A percentile compares a stretch with the other conserved stretches of the same genome.
Evolutionary conservation across 2,113 vertebrate genomes (phyloP).

Genomic region (Laticauda colubrina): DNA sequence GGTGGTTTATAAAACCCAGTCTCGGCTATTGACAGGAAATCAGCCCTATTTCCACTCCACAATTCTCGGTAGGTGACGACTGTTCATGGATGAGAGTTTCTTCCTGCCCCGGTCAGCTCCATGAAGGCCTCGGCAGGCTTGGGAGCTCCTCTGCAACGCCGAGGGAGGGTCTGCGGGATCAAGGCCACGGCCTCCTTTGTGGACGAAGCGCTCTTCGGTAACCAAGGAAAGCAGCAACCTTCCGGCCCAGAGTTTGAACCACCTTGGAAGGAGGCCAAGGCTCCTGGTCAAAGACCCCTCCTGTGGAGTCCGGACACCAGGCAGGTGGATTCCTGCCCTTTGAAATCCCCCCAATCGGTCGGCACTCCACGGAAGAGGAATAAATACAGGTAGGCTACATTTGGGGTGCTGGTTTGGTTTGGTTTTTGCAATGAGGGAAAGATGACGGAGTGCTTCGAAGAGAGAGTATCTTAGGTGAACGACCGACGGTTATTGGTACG

Average conservation of each 20-base stretch:
- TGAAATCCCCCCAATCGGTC: constrained; percentile 13
- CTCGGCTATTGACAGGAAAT: not conserved
- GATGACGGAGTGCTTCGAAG: too few species aligned
- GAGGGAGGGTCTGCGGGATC: constrained; percentile 20
- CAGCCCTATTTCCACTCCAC: not conserved
- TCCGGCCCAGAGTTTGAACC: constrained; percentile 53
- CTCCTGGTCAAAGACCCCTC: not conserved
- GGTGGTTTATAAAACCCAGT: too few species aligned
- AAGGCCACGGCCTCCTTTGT: constrained; percentile 64
- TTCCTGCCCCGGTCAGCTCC: not conserved
- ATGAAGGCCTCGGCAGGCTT: constrained; percentile 24
- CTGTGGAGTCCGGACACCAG: not conserved
- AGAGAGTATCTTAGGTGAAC: not conserved
- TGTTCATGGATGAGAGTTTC: not conserved
- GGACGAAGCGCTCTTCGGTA: constrained; percentile 73
- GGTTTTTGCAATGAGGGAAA: too few species aligned
- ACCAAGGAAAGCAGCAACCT: constrained; percentile 26
- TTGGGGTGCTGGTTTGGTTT: too few species aligned
- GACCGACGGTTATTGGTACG: too few species aligned
- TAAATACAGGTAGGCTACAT: constrained; percentile 63
- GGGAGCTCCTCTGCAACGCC: constrained; percentile 31
- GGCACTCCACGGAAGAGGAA: constrained; percentile 55
- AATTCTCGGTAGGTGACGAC: not conserved
- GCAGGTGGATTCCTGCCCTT: constrained; percentile 3
- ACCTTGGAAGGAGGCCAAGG: constrained; percentile 60